Conservation (phyloP, 2,888 invertebrate species). For the Amiota mariae region DNA sequence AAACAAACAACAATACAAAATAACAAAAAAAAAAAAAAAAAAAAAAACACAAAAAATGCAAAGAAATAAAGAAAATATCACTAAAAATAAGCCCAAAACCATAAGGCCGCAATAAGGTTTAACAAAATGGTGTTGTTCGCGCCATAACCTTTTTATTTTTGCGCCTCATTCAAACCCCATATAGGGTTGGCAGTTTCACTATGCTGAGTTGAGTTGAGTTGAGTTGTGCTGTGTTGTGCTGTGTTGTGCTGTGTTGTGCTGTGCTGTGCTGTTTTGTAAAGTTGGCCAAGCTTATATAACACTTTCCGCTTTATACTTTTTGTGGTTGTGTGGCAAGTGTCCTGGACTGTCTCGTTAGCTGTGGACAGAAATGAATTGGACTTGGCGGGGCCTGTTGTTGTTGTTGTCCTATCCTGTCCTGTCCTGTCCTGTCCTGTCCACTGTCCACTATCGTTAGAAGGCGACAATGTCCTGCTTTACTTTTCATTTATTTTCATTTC, state of each 20-base stretch:
- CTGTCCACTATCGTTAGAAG: not conserved
- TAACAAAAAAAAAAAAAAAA: too few relatives aligned
- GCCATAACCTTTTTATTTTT: too few relatives aligned
- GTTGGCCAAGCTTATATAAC: constrained; percentile 4
- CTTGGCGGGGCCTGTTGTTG: not conserved
- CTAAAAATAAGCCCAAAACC: not conserved
- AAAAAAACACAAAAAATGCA: too few relatives aligned
- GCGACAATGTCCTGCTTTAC: not conserved
- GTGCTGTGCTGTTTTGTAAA: too few relatives aligned
- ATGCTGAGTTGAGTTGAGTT: too few relatives aligned
- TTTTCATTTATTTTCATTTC: not conserved
- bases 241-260: too few relatives aligned
- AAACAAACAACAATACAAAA: not conserved
- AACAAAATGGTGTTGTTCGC: not conserved
- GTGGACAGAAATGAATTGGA: not conserved
- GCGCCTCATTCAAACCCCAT: not conserved
- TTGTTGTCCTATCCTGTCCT: not conserved
- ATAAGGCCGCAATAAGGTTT: not conserved
- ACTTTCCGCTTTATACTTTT: constrained; percentile 7
- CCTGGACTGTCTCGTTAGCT: not conserved
- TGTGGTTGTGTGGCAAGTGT: not conserved
- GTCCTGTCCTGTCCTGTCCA: too few relatives aligned
- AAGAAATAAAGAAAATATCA: not conserved
- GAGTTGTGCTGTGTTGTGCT: too few relatives aligned
- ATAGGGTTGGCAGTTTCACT: not conserved